phyloP scores from a whole-genome alignment of 2,888 invertebrate species.

The Pseudococcus viburni region DNA sequence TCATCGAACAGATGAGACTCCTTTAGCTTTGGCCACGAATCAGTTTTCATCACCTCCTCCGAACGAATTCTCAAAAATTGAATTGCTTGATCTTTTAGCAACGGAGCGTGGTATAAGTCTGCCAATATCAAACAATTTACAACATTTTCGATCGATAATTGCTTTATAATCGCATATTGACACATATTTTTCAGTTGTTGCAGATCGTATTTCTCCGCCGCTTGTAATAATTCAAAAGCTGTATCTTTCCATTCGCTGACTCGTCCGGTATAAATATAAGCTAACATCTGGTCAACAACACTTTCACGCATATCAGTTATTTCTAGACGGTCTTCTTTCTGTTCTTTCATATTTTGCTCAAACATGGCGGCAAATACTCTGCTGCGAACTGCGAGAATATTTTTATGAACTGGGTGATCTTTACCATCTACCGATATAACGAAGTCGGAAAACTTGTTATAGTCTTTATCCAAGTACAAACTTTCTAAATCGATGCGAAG shows the following conservation, averaged over 20 bases:
- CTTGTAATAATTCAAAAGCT: slow-evolving; percentile 97
- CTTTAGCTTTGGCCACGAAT: neutral
- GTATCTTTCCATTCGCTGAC: slow-evolving; percentile 96
- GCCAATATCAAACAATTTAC: neutral
- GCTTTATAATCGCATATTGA: neutral
- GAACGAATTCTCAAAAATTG: neutral
- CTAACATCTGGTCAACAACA: slow-evolving; percentile 95
- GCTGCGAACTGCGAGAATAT: slow-evolving; percentile 95
- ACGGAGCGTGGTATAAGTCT: neutral
- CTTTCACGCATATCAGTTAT: slow-evolving; percentile 98
- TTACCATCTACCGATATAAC: slow-evolving; percentile 91
- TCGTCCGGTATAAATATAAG: slow-evolving; percentile 98
- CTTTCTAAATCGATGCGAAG: too few relatives aligned
- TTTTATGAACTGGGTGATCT: slow-evolving; percentile 96
- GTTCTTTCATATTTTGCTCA: slow-evolving; percentile 98
- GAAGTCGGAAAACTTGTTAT: slow-evolving; percentile 81
- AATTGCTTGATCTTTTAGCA: neutral
- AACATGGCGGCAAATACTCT: slow-evolving; percentile 99
- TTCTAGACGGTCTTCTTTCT: slow-evolving; percentile 95
- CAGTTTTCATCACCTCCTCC: neutral
- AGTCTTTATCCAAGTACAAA: neutral
- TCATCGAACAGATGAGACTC: neutral
- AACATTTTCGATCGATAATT: neutral
- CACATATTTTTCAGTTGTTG: slow-evolving; percentile 94
- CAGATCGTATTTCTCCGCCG: slow-evolving; percentile 97